Conservation (phyloP, 2,113 vertebrate genomes). For the Empidonax alnorum region DNA sequence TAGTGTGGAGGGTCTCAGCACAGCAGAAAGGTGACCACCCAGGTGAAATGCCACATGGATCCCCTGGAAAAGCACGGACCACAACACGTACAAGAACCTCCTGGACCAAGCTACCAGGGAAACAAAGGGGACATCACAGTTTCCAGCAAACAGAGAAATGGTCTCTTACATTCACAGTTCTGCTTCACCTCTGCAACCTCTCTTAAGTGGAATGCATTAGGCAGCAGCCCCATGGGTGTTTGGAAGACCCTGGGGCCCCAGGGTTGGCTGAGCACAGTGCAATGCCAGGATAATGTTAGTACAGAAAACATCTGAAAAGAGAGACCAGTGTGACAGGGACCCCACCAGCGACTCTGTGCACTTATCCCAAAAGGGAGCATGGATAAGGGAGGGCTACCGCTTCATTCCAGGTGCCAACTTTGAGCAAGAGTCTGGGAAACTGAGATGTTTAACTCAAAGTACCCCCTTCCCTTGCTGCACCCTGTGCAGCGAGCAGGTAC, state of each 20-base stretch:
- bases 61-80: accelerated
- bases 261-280: accelerated
- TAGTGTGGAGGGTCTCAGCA: neutral
- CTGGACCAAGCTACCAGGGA: neutral
- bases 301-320: neutral
- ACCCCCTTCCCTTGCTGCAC: neutral
- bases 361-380: neutral
- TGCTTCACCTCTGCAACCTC: neutral
- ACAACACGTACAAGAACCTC: accelerated
- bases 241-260: neutral
- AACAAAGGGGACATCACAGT: neutral
- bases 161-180: neutral
- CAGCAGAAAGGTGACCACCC: neutral
- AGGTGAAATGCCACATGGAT: neutral
- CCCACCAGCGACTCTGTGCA: neutral
- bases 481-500: accelerated
- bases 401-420: neutral
- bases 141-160: neutral
- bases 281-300: neutral
- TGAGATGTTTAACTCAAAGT: neutral
- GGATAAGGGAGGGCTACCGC: neutral
- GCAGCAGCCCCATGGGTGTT: neutral
- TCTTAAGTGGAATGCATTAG: neutral
- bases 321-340: accelerated
- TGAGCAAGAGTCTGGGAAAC: neutral